These are phyloP conservation scores for Drosophila ficusphila DNA, from an alignment of 1,140 invertebrate species.

Conservation along the genomic window DNA sequence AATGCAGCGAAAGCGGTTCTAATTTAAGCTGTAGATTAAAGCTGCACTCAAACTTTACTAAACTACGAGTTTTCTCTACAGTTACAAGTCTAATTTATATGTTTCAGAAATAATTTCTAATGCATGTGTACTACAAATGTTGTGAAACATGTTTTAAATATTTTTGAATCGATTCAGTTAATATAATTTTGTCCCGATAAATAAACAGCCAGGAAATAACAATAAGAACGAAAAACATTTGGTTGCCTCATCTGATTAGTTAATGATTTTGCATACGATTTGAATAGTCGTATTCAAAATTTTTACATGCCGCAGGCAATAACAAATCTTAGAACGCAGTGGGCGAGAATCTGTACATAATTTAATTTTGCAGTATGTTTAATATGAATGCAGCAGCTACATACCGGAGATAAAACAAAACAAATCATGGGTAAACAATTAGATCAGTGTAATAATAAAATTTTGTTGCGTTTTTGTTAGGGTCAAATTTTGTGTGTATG, in stretches of 20 bases:
- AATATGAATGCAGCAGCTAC: constrained; percentile 56
- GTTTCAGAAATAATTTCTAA: constrained; percentile 15
- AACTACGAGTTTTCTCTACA: constrained; percentile 55
- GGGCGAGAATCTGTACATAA: constrained; percentile 59
- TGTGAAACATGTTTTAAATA: constrained; percentile 8
- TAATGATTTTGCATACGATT: constrained; percentile 29
- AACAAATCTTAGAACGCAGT: constrained; percentile 64
- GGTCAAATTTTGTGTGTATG: constrained; percentile 18
- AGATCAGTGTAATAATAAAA: constrained; percentile 16
- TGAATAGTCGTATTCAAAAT: constrained; percentile 29
- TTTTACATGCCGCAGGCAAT: constrained; percentile 73
- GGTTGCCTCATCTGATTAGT: constrained; percentile 17
- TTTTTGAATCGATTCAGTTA: constrained; percentile 19
- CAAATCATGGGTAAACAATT: constrained; percentile 20
- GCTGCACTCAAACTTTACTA: constrained; percentile 48
- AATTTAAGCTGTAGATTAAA: constrained; percentile 39
- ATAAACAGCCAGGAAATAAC: constrained; percentile 60
- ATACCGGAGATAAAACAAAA: constrained; percentile 34
- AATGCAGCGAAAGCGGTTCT: constrained; percentile 60
- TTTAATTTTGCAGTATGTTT: constrained; percentile 25
- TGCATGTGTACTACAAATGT: constrained; percentile 43
- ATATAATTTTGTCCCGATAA: constrained; percentile 22
- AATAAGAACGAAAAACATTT: constrained; percentile 25
- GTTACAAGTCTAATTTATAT: constrained; percentile 26
- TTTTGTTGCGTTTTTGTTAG: constrained; percentile 28